Conservation (phyloP, 2,113 vertebrate species). For the Fulmarus glacialis region DNA sequence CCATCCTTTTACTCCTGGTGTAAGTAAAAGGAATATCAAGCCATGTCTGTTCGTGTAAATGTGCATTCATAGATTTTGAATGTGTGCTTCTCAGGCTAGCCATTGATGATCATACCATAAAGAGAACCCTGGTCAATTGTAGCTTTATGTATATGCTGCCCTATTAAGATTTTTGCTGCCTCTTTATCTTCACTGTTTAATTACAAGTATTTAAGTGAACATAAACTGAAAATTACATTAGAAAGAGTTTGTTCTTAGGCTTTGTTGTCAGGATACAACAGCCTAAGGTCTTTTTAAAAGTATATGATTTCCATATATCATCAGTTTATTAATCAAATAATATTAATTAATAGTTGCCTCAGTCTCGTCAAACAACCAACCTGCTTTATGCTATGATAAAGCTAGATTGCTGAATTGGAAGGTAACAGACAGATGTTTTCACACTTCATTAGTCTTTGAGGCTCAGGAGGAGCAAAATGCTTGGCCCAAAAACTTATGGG, state of each 20-base stretch:
- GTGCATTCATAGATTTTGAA: neutral
- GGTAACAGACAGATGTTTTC: neutral
- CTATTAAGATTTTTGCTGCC: neutral
- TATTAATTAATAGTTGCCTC: neutral
- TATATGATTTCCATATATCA: neutral
- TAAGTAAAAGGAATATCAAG: neutral
- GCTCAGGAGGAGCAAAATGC: neutral
- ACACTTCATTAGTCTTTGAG: neutral
- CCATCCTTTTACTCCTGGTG: neutral
- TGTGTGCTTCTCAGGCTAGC: neutral
- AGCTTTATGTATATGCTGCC: neutral
- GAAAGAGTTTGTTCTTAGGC: neutral
- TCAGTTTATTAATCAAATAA: neutral
- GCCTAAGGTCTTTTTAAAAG: neutral
- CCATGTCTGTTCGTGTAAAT: neutral
- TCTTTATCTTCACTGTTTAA: neutral
- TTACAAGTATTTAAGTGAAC: neutral
- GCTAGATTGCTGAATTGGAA: neutral
- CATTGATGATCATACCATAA: fast-evolving
- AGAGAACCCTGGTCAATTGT: neutral
- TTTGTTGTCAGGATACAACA: neutral
- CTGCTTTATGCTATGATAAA: neutral
- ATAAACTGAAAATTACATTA: neutral
- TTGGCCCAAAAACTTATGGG: neutral
- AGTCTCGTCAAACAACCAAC: neutral